phyloP scores from a whole-genome alignment of 2,888 invertebrate genomes.

The Hermaeophaga mercurialis region DNA sequence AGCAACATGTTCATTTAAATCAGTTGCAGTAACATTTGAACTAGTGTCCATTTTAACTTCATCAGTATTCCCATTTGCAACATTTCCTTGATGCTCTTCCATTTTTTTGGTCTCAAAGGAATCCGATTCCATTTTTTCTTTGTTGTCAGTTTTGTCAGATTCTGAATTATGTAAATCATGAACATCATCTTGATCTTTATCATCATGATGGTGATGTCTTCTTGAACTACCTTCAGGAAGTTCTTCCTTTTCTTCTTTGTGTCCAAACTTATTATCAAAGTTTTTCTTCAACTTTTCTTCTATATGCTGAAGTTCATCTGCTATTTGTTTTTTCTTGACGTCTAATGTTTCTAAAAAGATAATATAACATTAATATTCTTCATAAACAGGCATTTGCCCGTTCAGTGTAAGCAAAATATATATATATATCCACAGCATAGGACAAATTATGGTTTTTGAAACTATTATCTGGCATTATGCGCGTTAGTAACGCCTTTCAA shows the following conservation, averaged over 20 bases:
- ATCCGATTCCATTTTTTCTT: neutral
- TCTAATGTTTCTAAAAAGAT: slow-evolving; percentile 64
- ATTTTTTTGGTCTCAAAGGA: neutral
- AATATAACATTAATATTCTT: too few species aligned
- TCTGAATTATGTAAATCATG: neutral
- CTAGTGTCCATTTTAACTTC: neutral
- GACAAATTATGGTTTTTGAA: too few species aligned
- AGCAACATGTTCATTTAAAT: neutral
- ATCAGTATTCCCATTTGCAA: neutral
- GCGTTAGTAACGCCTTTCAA: too few species aligned
- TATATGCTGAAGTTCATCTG: slow-evolving; percentile 68
- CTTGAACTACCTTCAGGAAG: neutral
- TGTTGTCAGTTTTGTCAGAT: neutral
- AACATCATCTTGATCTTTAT: slow-evolving; percentile 13
- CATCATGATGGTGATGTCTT: slow-evolving; percentile 12
- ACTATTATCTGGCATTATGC: too few species aligned
- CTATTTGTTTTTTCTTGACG: slow-evolving; percentile 66
- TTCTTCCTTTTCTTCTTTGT: slow-evolving; percentile 26
- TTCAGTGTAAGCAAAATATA: too few species aligned
- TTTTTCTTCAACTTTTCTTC: slow-evolving; percentile 61
- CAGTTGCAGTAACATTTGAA: neutral
- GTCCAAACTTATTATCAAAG: slow-evolving; percentile 46
- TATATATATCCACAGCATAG: too few species aligned
- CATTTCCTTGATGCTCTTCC: neutral
- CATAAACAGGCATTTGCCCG: too few species aligned